phyloP scores from a whole-genome alignment of 2,888 invertebrate species.

The Clepsis dumicolana region DNA sequence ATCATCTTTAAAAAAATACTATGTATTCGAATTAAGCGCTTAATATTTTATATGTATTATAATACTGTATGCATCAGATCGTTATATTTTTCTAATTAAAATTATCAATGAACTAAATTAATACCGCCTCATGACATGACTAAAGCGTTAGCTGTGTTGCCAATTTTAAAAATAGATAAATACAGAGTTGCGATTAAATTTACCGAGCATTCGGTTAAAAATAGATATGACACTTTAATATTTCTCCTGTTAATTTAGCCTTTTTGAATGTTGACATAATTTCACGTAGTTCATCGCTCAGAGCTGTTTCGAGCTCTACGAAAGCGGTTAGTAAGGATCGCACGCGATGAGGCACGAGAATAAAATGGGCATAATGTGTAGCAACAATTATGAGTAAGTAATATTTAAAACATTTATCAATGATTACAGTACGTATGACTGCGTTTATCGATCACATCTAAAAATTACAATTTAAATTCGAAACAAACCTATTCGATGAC shows the following conservation, averaged over 20 bases:
- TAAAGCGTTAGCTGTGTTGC: slow-evolving; percentile 19
- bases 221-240: slow-evolving; percentile 64
- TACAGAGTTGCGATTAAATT: background rate
- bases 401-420: slow-evolving; percentile 8
- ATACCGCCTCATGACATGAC: slow-evolving; percentile 29
- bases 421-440: background rate
- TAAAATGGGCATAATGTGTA: too few relatives aligned
- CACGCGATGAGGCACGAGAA: background rate
- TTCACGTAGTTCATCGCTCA: background rate
- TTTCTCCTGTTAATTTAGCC: slow-evolving; percentile 47
- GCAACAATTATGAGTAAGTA: too few relatives aligned
- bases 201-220: slow-evolving; percentile 40
- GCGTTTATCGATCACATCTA: background rate
- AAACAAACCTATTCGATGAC: slow-evolving; percentile 18
- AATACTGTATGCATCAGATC: slow-evolving; percentile 70
- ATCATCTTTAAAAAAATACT: slow-evolving; percentile 74
- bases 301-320: background rate
- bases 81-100: slow-evolving; percentile 6
- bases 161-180: slow-evolving; percentile 18
- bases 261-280: background rate
- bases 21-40: slow-evolving; percentile 69
- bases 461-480: slow-evolving; percentile 11
- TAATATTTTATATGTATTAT: slow-evolving; percentile 53
- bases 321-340: background rate
- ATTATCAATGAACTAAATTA: slow-evolving; percentile 4